Base-by-base conservation (phyloP, 1,140 invertebrate species). In the Euwallacea similis region DNA sequence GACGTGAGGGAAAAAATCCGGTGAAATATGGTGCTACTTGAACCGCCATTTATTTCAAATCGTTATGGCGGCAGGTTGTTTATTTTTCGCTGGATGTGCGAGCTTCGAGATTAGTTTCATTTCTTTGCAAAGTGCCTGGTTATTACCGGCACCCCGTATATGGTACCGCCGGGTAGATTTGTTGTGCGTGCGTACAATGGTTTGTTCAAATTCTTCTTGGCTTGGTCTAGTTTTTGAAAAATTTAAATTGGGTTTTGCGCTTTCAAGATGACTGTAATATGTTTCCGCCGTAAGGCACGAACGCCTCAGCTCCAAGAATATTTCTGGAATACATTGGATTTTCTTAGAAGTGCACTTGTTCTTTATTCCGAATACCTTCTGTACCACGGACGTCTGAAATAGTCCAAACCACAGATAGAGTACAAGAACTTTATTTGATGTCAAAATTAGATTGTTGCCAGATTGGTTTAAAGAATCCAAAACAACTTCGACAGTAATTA, bases 1-100 rank as follows among this genome's bases (percentile, higher is more conserved):
- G 21, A 33, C 21, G 41, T 11, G 54, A 13, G 11, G 33, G 47
- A 66, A 55, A 66, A 66, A 66, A 54, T 56, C 47, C 7, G 7
- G 53, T 66, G 50, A 66, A 66, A 55, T 66, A 66, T 66, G 63
- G 63, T 33, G 63, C 63, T 66, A 66, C 63, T 66, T 66, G 63
- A 66, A 66, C 63, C 46, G 63, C 41, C 63, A 66, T 66, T 66
- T 66, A 66, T 66, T 55, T 66, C 0, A 66, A 66, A 66, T 54
- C 63, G 63, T 66, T 66, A 55, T 66, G 33, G 33, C 33, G 7
- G 41, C 15, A 42, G 41, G 46, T 66, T 66, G 50, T 41, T 64
- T 44, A 56, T 56, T 56, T 56, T 10, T 56, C 16, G 54, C 47
- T 50, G 47, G 13, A 10, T 13, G 47, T 33, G 21, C 21, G 9